Percentiles rank a stretch among this genome's conserved stretches.
Evolutionary conservation across 1,140 invertebrate species (phyloP).

Genomic region (Pentalonia nigronervosa): DNA sequence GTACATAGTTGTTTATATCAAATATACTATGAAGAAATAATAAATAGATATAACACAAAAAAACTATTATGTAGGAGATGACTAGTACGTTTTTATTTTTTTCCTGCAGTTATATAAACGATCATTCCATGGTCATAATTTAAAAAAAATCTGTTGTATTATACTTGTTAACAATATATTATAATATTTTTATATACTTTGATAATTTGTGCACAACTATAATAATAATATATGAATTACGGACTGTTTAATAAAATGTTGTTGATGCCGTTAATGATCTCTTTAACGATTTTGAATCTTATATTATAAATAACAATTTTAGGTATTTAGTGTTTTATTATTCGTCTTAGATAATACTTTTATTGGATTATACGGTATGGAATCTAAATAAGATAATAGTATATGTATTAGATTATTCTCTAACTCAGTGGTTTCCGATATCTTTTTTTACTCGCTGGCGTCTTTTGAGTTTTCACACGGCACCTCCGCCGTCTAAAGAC

Average conservation of each 20-base stretch:
- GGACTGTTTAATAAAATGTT: neutral
- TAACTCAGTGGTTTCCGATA: neutral
- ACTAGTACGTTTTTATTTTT: slow-evolving; percentile 9
- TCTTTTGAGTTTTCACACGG: neutral
- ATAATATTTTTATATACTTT: neutral
- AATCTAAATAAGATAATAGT: neutral
- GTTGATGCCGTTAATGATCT: neutral
- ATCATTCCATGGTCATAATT: neutral
- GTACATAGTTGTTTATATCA: neutral
- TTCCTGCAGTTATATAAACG: neutral
- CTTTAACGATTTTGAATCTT: neutral
- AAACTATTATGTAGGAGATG: slow-evolving; percentile 44
- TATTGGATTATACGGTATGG: neutral
- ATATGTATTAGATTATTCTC: neutral
- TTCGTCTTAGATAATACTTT: neutral
- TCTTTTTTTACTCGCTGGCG: neutral
- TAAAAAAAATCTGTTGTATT: neutral
- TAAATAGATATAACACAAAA: slow-evolving; percentile 9
- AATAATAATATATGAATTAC: neutral
- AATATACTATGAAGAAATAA: neutral
- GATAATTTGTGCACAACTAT: neutral
- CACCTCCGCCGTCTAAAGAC: no score
- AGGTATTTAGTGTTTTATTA: no score
- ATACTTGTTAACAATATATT: neutral
- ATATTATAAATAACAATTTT: neutral